Conservation (phyloP, 2,113 vertebrate genomes). For the Gymnocephalus cernua region DNA sequence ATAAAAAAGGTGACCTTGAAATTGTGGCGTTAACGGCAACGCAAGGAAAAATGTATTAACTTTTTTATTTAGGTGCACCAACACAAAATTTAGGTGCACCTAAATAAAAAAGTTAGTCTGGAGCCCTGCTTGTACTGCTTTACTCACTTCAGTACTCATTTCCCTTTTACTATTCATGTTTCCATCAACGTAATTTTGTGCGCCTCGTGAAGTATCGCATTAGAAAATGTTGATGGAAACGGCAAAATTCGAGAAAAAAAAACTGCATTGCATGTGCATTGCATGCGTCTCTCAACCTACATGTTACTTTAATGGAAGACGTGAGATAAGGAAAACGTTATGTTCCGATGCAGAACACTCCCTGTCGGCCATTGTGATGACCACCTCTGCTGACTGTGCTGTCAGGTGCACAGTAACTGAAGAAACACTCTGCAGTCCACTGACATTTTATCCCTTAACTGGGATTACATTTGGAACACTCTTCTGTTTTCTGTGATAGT, state of each 20-base stretch:
- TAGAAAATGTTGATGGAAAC: too few relatives aligned
- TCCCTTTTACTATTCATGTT: too few relatives aligned
- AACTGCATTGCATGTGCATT: conserved; percentile 1
- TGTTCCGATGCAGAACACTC: not conserved
- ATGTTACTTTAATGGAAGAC: not conserved
- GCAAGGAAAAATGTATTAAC: too few relatives aligned
- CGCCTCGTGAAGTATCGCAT: too few relatives aligned
- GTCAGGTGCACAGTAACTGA: conserved; percentile 6
- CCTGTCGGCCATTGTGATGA: not conserved
- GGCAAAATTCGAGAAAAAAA: too few relatives aligned
- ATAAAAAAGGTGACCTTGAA: too few relatives aligned
- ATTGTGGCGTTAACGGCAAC: too few relatives aligned
- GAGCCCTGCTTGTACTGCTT: not conserved
- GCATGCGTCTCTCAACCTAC: not conserved
- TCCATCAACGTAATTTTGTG: too few relatives aligned
- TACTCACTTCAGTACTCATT: not conserved
- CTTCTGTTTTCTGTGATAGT: not conserved
- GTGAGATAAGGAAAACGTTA: not conserved
- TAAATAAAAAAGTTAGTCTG: too few relatives aligned
- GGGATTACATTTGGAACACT: not conserved
- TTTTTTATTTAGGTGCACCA: too few relatives aligned
- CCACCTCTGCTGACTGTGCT: conserved; percentile 8
- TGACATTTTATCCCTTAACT: conserved; percentile 15
- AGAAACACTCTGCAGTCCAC: not conserved
- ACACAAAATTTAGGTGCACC: too few relatives aligned